These are phyloP conservation scores for Cichlasoma orientale DNA, from an alignment of 2,797 vertebrate species.

Conservation along the genomic window DNA sequence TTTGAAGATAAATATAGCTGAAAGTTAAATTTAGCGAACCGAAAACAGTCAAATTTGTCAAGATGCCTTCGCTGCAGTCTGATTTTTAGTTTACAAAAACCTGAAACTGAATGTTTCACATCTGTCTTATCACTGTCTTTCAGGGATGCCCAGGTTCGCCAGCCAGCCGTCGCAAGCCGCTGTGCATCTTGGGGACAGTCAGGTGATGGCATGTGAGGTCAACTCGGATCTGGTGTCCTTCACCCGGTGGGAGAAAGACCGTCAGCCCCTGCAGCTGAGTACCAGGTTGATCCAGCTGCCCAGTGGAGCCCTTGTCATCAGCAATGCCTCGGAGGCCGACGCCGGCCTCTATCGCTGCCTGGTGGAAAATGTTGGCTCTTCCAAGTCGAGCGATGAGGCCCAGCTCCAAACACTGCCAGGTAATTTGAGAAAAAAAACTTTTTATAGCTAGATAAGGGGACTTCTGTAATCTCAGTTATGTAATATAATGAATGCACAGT, in stretches of 20 bases:
- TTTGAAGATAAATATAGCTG: not conserved
- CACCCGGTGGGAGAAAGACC: slow-evolving; percentile 90
- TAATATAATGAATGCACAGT: not conserved
- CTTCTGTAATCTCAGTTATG: not conserved
- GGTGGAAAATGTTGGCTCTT: slow-evolving; percentile 85
- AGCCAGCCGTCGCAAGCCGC: slow-evolving; percentile 85
- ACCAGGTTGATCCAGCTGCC: slow-evolving; percentile 82
- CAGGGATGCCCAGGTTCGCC: slow-evolving; percentile 89
- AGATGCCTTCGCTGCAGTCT: not conserved
- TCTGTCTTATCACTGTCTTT: not conserved
- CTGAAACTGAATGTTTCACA: not conserved
- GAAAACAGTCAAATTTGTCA: not conserved
- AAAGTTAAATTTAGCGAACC: not conserved
- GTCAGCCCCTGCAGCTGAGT: slow-evolving; percentile 77
- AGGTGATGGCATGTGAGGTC: slow-evolving; percentile 89
- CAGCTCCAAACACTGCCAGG: slow-evolving; percentile 88
- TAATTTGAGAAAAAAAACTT: slow-evolving; percentile 53
- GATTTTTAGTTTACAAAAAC: not conserved
- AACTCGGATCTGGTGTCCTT: slow-evolving; percentile 87
- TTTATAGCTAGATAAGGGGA: no score
- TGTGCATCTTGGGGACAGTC: slow-evolving; percentile 80
- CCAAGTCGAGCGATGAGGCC: slow-evolving; percentile 92
- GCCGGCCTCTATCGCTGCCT: slow-evolving; percentile 89
- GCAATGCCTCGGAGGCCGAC: slow-evolving; percentile 86
- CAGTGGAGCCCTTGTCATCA: slow-evolving; percentile 87